A percentile compares a stretch with the other conserved stretches of the same genome.
phyloP scores from a whole-genome alignment of 1,140 invertebrate genomes.

The Aphelinus certus region DNA sequence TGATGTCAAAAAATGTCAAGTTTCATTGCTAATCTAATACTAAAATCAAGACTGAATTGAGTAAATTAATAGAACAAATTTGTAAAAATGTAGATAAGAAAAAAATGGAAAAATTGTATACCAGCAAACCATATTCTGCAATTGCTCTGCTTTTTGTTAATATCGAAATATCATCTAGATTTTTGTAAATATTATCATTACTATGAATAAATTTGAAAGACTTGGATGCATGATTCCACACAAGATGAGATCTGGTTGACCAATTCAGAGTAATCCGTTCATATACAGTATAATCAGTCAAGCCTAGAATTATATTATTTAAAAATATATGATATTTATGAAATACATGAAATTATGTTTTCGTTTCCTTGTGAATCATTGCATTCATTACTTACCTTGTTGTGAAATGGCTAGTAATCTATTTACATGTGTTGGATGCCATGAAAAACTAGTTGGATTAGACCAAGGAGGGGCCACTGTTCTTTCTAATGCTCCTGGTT shows the following conservation, averaged over 20 bases:
- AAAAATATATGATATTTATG: not conserved
- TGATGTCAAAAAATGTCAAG: no score
- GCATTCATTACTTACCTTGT: conserved; percentile 60
- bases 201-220: conserved; percentile 71
- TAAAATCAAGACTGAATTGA: no score
- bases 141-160: conserved; percentile 78
- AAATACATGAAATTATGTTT: conserved; percentile 16
- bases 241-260: conserved; percentile 75
- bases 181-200: conserved; percentile 67
- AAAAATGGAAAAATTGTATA: conserved; percentile 54
- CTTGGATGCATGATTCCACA: conserved; percentile 79
- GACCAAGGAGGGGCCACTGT: conserved; percentile 69
- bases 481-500: conserved; percentile 79
- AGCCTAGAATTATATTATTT: conserved; percentile 60
- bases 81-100: not conserved
- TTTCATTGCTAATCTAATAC: no score
- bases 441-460: conserved; percentile 77
- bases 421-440: conserved; percentile 84
- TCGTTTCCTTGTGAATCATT: conserved; percentile 9
- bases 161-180: conserved; percentile 77
- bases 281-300: conserved; percentile 79
- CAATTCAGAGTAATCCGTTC: conserved; percentile 86
- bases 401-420: conserved; percentile 76
- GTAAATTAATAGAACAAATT: conserved; percentile 2
- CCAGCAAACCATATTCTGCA: conserved; percentile 81